Conservation (phyloP, 2,113 vertebrate genomes). For the Tapirus terrestris region DNA sequence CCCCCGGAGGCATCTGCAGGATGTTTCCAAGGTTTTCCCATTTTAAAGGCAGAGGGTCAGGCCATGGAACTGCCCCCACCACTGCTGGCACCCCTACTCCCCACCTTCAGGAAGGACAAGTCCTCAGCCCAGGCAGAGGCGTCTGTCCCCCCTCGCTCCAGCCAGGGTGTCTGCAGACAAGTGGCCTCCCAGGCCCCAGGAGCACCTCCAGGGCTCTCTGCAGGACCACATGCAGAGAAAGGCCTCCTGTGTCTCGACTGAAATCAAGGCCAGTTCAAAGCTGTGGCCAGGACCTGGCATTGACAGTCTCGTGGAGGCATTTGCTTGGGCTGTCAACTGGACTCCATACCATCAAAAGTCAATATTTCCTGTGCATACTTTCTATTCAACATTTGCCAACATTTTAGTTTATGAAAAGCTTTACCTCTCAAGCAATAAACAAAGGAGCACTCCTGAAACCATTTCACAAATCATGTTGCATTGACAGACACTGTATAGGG, state of each 20-base stretch:
- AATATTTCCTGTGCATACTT: not conserved
- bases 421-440: not conserved
- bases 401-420: not conserved
- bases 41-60: not conserved
- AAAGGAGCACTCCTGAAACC: not conserved
- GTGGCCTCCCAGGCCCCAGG: not conserved
- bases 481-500: not conserved
- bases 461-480: not conserved
- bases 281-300: not conserved
- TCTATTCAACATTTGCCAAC: not conserved
- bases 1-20: not conserved
- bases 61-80: not conserved
- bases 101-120: not conserved
- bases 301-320: rapidly evolving
- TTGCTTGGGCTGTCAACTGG: not conserved
- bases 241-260: not conserved
- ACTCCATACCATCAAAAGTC: not conserved
- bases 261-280: not conserved
- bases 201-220: not conserved
- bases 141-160: not conserved
- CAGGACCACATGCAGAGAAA: not conserved
- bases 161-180: not conserved
- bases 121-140: not conserved
- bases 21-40: not conserved
- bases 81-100: too few species aligned